These are phyloP conservation scores for Saguinus imperator DNA, from an alignment of 2,113 vertebrate species.

Conservation along the genomic window DNA sequence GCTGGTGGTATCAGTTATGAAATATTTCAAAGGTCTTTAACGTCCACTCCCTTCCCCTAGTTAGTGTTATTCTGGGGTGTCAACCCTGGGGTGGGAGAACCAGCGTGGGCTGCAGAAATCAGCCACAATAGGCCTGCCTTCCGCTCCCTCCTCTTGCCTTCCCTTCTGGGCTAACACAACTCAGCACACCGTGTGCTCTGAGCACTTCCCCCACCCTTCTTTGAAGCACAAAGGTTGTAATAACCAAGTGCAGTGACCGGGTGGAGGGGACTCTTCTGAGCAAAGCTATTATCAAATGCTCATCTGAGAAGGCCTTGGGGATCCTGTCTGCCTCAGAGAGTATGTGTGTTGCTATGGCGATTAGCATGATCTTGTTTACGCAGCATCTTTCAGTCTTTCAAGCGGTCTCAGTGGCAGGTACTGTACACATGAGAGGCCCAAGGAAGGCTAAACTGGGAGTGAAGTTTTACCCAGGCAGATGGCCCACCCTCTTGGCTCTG, in stretches of 20 bases:
- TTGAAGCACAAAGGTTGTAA: not conserved
- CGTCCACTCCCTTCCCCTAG: not conserved
- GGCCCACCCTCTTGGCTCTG: not conserved
- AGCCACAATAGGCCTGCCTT: rapidly evolving
- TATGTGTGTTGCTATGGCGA: not conserved
- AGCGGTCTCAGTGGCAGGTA: not conserved
- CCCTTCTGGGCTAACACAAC: too few species aligned
- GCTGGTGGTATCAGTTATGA: not conserved
- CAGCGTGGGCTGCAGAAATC: not conserved
- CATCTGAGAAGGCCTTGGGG: not conserved
- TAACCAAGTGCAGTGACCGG: not conserved
- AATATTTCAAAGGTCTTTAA: not conserved
- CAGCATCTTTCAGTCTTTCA: not conserved
- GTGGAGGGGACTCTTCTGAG: not conserved
- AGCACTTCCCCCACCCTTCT: not conserved
- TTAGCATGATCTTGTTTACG: rapidly evolving
- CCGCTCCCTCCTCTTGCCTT: not conserved
- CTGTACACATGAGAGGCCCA: not conserved
- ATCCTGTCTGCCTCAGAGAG: not conserved
- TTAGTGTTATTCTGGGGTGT: not conserved
- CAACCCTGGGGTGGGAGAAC: not conserved
- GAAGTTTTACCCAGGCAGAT: not conserved
- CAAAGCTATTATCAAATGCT: not conserved
- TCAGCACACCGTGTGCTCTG: not conserved
- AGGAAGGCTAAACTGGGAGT: not conserved